These are phyloP conservation scores for Lampris incognitus DNA, from an alignment of 2,113 vertebrate species.

Conservation along the genomic window DNA sequence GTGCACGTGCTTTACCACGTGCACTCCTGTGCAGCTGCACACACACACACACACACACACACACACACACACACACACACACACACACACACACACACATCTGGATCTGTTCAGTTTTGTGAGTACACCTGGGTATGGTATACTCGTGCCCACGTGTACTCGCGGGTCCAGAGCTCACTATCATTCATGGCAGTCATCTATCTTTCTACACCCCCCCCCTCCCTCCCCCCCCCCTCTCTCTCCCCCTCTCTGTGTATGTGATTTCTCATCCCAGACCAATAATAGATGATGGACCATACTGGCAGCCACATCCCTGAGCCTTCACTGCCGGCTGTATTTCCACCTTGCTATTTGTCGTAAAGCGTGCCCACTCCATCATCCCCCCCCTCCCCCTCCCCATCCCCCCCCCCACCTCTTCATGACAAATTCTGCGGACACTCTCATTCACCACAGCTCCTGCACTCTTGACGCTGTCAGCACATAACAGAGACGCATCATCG, in stretches of 20 bases:
- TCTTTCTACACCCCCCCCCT: neutral
- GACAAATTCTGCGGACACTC: slow-evolving; percentile 44
- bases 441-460: slow-evolving; percentile 34
- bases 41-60: too few relatives aligned
- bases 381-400: neutral
- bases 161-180: neutral
- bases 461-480: slow-evolving; percentile 51
- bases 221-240: neutral
- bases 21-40: too few relatives aligned
- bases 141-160: neutral
- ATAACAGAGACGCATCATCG: slow-evolving; percentile 48
- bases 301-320: slow-evolving; percentile 52
- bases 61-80: too few relatives aligned
- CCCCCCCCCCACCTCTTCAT: neutral
- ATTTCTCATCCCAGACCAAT: slow-evolving; percentile 30
- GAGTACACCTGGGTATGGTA: too few relatives aligned
- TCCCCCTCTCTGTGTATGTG: neutral
- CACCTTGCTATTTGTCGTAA: slow-evolving; percentile 67
- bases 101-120: too few relatives aligned
- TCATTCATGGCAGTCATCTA: neutral
- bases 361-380: slow-evolving; percentile 65
- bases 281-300: slow-evolving; percentile 47
- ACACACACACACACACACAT: too few relatives aligned
- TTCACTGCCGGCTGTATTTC: slow-evolving; percentile 51
- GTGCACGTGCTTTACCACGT: too few relatives aligned